Evolutionary conservation across 2,797 vertebrate genomes (phyloP).

Genomic region (Tiaroga cobitis): DNA sequence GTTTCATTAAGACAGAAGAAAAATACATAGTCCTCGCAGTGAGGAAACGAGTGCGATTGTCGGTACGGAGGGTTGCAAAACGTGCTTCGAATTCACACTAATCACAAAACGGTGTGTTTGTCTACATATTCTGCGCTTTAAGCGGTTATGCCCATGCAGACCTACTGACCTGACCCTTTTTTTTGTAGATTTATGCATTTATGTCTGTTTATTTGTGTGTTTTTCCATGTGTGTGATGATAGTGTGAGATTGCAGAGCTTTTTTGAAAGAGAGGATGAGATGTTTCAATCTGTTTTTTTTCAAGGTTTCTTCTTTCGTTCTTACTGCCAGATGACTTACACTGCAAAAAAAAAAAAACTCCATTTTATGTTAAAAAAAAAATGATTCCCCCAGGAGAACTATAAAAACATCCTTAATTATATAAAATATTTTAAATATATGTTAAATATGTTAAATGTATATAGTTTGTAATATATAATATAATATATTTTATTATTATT

Average conservation of each 20-base stretch:
- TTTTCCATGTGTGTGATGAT: background rate
- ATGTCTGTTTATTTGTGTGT: background rate
- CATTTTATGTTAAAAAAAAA: too few species aligned
- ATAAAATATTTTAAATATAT: too few species aligned
- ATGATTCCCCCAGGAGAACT: too few species aligned
- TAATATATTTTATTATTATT: too few species aligned
- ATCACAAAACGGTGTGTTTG: slow-evolving; percentile 20
- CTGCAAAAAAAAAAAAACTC: background rate
- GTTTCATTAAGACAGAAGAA: slow-evolving; percentile 73
- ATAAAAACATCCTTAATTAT: background rate
- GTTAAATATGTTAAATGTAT: too few species aligned
- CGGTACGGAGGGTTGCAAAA: background rate
- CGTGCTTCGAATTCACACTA: background rate
- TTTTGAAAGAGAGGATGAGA: background rate
- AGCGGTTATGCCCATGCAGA: background rate
- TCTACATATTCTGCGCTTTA: background rate
- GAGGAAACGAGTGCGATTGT: slow-evolving; percentile 21
- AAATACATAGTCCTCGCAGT: slow-evolving; percentile 67
- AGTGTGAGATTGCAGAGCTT: background rate
- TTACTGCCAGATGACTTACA: background rate
- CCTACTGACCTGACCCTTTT: background rate
- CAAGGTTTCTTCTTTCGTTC: background rate
- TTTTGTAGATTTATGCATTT: background rate
- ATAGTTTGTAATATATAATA: too few species aligned
- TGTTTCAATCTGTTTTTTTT: background rate